These are phyloP conservation scores for Rhizomys pruinosus DNA, from an alignment of 2,113 vertebrate species.

Conservation along the genomic window DNA sequence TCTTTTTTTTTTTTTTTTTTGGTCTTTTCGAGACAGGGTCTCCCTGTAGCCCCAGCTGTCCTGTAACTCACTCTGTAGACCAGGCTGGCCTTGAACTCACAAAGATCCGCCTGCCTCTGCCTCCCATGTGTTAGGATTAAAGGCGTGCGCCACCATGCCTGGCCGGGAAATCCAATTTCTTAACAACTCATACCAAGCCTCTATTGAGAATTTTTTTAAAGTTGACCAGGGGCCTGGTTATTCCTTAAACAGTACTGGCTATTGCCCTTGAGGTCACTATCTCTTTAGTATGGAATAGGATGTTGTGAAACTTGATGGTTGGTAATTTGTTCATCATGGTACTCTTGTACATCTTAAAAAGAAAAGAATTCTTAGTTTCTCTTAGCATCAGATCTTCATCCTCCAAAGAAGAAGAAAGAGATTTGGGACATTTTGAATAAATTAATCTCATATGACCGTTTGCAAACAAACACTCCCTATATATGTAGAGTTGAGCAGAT, in stretches of 20 bases:
- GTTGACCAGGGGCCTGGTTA: too few species aligned
- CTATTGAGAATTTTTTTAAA: background rate
- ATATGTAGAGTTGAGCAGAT: background rate
- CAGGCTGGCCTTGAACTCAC: too few species aligned
- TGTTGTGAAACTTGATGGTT: background rate
- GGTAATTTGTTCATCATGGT: background rate
- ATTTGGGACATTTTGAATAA: background rate
- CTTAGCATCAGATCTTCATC: background rate
- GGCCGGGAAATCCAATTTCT: too few species aligned
- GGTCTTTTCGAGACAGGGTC: too few species aligned
- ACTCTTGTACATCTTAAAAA: background rate
- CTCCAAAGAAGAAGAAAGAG: background rate
- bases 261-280: too few species aligned
- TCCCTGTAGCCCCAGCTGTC: too few species aligned
- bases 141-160: too few species aligned
- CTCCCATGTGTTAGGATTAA: too few species aligned
- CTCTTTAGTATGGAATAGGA: background rate
- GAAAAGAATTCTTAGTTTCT: background rate
- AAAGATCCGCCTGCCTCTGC: too few species aligned
- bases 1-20: too few species aligned
- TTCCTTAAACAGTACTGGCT: too few species aligned
- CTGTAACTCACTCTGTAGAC: too few species aligned
- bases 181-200: background rate
- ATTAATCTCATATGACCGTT: background rate
- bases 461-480: background rate